Base-by-base conservation (phyloP, 2,797 vertebrate genomes). In the Cyclura pinguis region DNA sequence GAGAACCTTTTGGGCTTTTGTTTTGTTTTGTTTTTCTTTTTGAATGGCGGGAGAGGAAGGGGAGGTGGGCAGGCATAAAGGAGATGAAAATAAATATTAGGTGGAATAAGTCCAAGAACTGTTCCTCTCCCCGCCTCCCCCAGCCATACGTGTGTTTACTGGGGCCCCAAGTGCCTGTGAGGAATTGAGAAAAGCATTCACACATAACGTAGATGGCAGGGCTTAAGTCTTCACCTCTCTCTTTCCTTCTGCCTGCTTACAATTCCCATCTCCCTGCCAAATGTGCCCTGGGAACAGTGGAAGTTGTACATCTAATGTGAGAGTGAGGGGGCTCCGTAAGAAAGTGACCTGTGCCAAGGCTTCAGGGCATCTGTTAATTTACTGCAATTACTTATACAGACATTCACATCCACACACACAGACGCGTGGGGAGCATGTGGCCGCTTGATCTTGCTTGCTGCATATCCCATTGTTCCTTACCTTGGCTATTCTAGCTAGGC, bases 81-180 rank as follows among this genome's bases (percentile, higher is more conserved):
- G 64, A 62, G 35, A 87, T 72, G 52, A 87, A 87, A 91, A 78
- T 87, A 87, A 91, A 91, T 76, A 55, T 77, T 10, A 69, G 14
- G 59, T 13, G 57, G 57, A 64, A 69, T 69, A 84, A 78, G 59
- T 69, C 80, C 59, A 69, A 69, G 80, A 35, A 38, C 27, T 69
- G 29, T 27, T 3, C 22, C 1, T 6, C 42, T n/a, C 88, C 18
- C 13, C 57, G n/a, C 24, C 2, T 2, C 64, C 47, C 32, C 52
- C 2, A 73, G n/a, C 47, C 20, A 29, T 69, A 57, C 1, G 12
- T 77, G 50, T 27, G 12, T 13, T 77, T 84, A 42, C 47, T 20
- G 47, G 59, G 76, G n/a, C 89, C 89, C n/a, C 10, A 9, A 87
- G 73, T 72, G 29, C 50, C 59, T 47, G 73, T 76, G 24, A 47